Percentiles rank a stretch among this genome's conserved stretches.
phyloP scores from a whole-genome alignment of 2,888 invertebrate genomes.

The Pedicia rivosa region DNA sequence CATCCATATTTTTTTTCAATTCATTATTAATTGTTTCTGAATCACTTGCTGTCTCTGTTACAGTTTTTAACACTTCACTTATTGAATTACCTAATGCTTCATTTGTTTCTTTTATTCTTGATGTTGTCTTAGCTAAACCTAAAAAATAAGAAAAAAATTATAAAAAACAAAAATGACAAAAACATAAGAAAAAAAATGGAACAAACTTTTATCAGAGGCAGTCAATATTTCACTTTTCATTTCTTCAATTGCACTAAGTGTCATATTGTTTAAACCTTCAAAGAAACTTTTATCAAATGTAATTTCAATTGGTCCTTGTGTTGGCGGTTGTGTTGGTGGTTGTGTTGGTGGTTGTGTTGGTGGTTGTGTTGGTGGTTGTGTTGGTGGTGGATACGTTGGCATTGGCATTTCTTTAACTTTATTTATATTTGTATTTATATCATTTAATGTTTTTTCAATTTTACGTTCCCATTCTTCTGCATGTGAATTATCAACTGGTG shows the following conservation, averaged over 20 bases:
- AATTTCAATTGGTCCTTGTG: neutral
- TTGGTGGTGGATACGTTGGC: neutral
- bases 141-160: no score
- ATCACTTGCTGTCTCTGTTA: constrained; percentile 38
- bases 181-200: neutral
- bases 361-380: neutral
- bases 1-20: neutral
- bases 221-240: constrained; percentile 34
- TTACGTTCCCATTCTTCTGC: constrained; percentile 29
- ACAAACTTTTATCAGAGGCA: constrained; percentile 33
- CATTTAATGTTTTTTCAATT: constrained; percentile 30
- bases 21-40: constrained; percentile 31
- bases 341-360: neutral
- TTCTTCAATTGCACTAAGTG: constrained; percentile 38
- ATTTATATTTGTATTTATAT: constrained; percentile 30
- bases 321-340: neutral
- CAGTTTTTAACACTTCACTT: constrained; percentile 37
- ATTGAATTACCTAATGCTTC: constrained; percentile 32
- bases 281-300: constrained; percentile 32
- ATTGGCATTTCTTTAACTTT: neutral
- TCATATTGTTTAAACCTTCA: constrained; percentile 41
- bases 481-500: constrained; percentile 9
- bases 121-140: constrained; percentile 33
- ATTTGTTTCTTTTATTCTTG: constrained; percentile 37
- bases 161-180: constrained; percentile 6